phyloP scores from a whole-genome alignment of 1,140 invertebrate genomes.

The Samia ricini region DNA sequence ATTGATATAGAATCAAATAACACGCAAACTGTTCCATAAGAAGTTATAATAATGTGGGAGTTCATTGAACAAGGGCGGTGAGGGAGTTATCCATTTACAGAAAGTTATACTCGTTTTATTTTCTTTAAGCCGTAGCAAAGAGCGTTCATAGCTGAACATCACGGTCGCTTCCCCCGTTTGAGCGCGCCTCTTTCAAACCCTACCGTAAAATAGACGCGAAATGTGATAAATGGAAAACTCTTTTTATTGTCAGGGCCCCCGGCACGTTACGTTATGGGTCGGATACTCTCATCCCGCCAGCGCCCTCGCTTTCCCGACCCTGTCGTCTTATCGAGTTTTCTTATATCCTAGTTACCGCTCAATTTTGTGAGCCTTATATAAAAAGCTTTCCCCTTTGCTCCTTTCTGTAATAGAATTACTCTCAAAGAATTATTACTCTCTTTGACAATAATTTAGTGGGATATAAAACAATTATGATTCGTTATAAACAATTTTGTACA shows the following conservation, averaged over 20 bases:
- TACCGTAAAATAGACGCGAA: constrained; percentile 73
- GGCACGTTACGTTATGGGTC: constrained; percentile 59
- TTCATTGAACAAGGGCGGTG: constrained; percentile 60
- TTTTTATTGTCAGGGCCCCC: constrained; percentile 66
- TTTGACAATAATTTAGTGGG: constrained; percentile 15
- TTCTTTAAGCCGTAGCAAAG: constrained; percentile 64
- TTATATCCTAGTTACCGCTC: constrained; percentile 67
- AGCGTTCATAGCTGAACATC: constrained; percentile 58
- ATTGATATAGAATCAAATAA: constrained; percentile 1
- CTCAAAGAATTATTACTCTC: constrained; percentile 33
- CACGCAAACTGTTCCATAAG: constrained; percentile 7
- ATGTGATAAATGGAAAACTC: constrained; percentile 76
- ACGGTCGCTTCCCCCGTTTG: constrained; percentile 46
- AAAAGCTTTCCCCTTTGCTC: constrained; percentile 41
- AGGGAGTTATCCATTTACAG: constrained; percentile 71
- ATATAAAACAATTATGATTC: neutral
- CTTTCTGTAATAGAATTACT: constrained; percentile 44
- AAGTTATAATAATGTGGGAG: constrained; percentile 48
- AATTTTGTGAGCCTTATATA: constrained; percentile 56
- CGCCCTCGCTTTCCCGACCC: constrained; percentile 38
- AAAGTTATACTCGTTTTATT: constrained; percentile 72
- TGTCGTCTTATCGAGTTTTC: constrained; percentile 69
- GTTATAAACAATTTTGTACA: neutral
- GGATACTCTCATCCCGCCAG: constrained; percentile 36
- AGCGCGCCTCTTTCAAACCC: constrained; percentile 53